Base-by-base conservation (phyloP, 2,888 invertebrate species). In the Drosophila neoperkinsi region DNA sequence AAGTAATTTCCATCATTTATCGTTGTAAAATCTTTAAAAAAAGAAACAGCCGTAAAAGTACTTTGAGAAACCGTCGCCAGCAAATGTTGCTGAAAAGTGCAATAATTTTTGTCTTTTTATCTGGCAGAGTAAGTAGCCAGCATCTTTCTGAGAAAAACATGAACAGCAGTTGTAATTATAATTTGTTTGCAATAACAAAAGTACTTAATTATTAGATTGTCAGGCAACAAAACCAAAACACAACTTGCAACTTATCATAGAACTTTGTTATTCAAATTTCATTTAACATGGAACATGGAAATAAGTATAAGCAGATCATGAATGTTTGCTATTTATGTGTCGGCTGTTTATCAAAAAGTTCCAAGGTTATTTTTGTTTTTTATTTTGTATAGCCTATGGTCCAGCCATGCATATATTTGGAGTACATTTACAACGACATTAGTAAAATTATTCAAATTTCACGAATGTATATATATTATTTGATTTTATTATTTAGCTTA, bases 41-140 rank as follows among this genome's bases (percentile, higher is more conserved):
- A 49, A 56, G 70, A 71, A 74, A 53, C 41, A 60, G 65, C 68
- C 70, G 46, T 74, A 68, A 77, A 68, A 65, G 25, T 55, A 31
- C 4, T 16, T 3, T 13, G 43, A 7, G 21, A 46, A 13, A 21
- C 13, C 46, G 21, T 21, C 52, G 25, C 33, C 28, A 51, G 61
- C 60, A 76, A 87, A 69, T 80, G 61, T 41, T 68, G 68, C 63
- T 63, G 63, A 71, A 71, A 88, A 82, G 43, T 73, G 67, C 66
- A 79, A 82, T 82, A 75, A 82, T 78, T 75, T 75, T 60, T 21
- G 57, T 49, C 56, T 53, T 57, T 84, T 82, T 87, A 75, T 82
- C 72, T 58, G 59, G 34, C 58, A 61, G 46, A 46, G 66, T 43
- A 60, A 53, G 43, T 28, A n/a, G 25, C 38, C 59, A 75, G 49